phyloP scores from a whole-genome alignment of 2,888 invertebrate species.

The Heliconius hortense region DNA sequence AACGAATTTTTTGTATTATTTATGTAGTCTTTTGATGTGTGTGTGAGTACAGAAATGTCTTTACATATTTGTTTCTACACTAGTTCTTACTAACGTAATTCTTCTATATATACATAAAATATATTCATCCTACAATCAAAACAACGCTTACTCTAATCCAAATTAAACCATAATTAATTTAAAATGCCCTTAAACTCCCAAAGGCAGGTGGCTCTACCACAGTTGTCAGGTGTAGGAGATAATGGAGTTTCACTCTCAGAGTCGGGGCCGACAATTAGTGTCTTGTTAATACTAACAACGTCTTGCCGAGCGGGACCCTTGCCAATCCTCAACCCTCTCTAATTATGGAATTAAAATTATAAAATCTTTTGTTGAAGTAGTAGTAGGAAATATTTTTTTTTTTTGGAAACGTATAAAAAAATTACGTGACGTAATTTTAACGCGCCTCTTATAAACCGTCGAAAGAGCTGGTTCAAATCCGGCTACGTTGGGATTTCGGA shows the following conservation, averaged over 20 bases:
- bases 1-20: background rate
- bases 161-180: constrained; percentile 10
- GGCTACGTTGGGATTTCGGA: no score
- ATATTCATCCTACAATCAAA: no score
- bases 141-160: background rate
- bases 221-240: constrained; percentile 21
- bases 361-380: no score
- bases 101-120: no score
- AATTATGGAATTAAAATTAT: constrained; percentile 16
- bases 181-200: background rate
- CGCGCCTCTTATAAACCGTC: no score
- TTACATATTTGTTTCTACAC: no score
- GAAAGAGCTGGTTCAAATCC: no score
- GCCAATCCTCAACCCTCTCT: constrained; percentile 21
- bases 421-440: no score
- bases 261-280: constrained; percentile 29
- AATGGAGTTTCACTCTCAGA: constrained; percentile 25
- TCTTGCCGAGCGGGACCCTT: constrained; percentile 22
- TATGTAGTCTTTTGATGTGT: background rate
- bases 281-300: constrained; percentile 30
- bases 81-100: no score
- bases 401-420: no score
- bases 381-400: no score
- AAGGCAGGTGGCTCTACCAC: constrained; percentile 5
- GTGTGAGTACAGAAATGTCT: no score